Percentiles rank a stretch among this genome's conserved stretches.
These are phyloP conservation scores for Sprattus sprattus DNA, from an alignment of 2,113 vertebrate species.

Conservation along the genomic window DNA sequence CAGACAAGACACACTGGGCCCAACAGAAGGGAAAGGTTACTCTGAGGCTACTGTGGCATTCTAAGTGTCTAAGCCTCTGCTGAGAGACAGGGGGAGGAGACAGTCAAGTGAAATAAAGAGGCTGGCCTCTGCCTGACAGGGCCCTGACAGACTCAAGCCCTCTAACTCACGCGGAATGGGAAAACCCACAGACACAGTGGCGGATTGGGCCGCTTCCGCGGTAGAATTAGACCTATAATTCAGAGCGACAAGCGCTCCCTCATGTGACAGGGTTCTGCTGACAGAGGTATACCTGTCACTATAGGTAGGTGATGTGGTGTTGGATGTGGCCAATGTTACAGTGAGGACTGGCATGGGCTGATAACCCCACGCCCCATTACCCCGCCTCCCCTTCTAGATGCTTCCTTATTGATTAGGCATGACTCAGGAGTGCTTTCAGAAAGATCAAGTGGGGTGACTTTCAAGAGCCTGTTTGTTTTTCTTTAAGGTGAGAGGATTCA, in stretches of 20 bases:
- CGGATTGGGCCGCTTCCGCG: background rate
- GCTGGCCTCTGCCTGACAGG: background rate
- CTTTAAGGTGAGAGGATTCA: background rate
- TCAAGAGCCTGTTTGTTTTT: background rate
- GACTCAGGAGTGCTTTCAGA: background rate
- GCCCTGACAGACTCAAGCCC: background rate
- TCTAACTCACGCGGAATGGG: background rate
- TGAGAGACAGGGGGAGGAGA: background rate
- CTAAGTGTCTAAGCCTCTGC: background rate
- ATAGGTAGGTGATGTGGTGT: background rate
- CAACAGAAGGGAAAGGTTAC: background rate
- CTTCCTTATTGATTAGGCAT: background rate
- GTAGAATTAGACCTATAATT: background rate
- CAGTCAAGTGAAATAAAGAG: background rate
- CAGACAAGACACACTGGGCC: background rate
- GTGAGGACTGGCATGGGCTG: background rate
- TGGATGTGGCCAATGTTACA: background rate
- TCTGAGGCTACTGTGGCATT: background rate
- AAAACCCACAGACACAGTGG: background rate
- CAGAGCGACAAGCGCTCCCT: background rate
- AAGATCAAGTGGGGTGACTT: background rate
- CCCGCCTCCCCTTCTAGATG: background rate
- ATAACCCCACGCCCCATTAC: background rate
- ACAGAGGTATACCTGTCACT: conserved; percentile 1
- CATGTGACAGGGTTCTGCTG: background rate